Conservation (phyloP, 2,888 invertebrate species). For the Aspidiotus destructor region DNA sequence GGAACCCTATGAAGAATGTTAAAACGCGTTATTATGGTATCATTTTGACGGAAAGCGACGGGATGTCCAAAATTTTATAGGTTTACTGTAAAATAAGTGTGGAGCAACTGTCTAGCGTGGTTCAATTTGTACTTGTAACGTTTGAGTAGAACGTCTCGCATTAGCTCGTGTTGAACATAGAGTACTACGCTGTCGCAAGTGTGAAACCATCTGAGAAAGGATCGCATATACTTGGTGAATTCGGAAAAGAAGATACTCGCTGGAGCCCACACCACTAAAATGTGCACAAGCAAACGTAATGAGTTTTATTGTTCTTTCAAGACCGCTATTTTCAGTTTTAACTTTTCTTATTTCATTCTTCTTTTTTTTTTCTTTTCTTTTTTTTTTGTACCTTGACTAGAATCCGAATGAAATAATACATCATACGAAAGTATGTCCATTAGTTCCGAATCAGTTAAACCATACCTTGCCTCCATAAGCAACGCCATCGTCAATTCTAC, state of each 20-base stretch:
- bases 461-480: conserved; percentile 63
- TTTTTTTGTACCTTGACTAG: conserved; percentile 15
- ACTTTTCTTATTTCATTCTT: neutral
- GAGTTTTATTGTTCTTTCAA: neutral
- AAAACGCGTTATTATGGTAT: neutral
- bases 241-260: conserved; percentile 60
- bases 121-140: conserved; percentile 51
- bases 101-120: conserved; percentile 46
- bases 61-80: neutral
- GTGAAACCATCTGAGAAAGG: conserved; percentile 55
- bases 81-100: conserved; percentile 53
- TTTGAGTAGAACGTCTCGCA: conserved; percentile 40
- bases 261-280: conserved; percentile 53
- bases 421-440: conserved; percentile 58
- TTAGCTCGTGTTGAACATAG: conserved; percentile 30
- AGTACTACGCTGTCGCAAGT: conserved; percentile 47
- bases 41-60: neutral
- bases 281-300: conserved; percentile 38
- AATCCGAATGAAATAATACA: conserved; percentile 51
- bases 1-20: conserved; percentile 30
- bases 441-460: conserved; percentile 72
- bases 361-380: neutral
- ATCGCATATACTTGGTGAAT: conserved; percentile 54
- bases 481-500: conserved; percentile 54
- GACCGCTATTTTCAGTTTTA: neutral